Evolutionary conservation across 92 coral and sea anemone genomes (phyloP).

Genomic region (Isaurus tuberculatus): DNA sequence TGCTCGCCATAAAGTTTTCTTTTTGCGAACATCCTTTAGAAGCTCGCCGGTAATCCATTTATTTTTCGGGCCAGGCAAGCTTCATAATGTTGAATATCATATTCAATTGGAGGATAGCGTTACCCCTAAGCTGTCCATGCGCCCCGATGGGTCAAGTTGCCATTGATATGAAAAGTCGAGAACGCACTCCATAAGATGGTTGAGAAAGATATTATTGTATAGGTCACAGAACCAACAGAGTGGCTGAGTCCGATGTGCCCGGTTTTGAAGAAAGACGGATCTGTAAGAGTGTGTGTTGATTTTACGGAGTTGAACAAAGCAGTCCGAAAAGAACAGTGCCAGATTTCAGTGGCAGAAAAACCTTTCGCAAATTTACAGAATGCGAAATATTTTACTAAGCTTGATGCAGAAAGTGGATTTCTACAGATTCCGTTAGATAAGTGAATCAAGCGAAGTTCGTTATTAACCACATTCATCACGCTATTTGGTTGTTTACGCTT

Average conservation of each 20-base stretch:
- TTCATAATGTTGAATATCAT: constrained; percentile 11
- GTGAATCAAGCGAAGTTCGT: neutral
- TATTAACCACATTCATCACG: constrained; percentile 13
- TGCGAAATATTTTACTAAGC: constrained; percentile 17
- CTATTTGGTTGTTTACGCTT: neutral
- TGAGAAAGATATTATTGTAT: constrained; percentile 1
- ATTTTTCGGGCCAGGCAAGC: neutral
- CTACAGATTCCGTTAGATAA: constrained; percentile 15
- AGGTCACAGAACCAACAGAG: constrained; percentile 23
- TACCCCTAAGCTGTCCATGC: constrained; percentile 28
- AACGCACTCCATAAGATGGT: constrained; percentile 18
- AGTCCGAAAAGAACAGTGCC: constrained; percentile 6
- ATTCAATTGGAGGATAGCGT: constrained; percentile 24
- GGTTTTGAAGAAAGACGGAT: neutral
- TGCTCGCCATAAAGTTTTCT: too few relatives aligned
- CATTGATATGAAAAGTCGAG: constrained; percentile 20
- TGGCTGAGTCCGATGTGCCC: constrained; percentile 26
- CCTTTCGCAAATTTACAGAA: too few relatives aligned
- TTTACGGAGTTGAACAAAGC: constrained; percentile 1
- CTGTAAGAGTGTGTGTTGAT: constrained; percentile 28
- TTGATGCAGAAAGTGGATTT: constrained; percentile 26
- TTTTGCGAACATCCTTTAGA: too few relatives aligned
- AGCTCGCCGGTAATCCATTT: too few relatives aligned
- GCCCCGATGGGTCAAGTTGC: constrained; percentile 24
- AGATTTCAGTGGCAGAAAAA: constrained; percentile 2